Percentiles rank a stretch among this genome's conserved stretches.
phyloP scores from a whole-genome alignment of 2,113 vertebrate genomes.

The Elephas maximus region DNA sequence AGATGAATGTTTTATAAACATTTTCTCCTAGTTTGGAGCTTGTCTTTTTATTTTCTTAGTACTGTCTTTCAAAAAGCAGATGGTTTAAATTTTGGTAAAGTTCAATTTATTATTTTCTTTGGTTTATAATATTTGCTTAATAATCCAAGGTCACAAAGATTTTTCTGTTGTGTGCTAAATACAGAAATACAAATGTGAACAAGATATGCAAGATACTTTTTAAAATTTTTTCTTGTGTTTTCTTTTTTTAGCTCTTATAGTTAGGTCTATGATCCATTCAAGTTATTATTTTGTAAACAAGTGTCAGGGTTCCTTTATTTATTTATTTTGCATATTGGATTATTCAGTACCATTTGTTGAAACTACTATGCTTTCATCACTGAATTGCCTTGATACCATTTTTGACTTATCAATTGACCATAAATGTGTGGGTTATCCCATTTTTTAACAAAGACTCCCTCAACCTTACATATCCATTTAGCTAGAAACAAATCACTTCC shows the following conservation, averaged over 20 bases:
- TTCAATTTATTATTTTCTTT: constrained; percentile 20
- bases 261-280: constrained; percentile 1
- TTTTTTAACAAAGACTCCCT: constrained; percentile 44
- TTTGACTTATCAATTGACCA: not conserved
- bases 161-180: constrained; percentile 27
- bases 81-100: constrained; percentile 17
- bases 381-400: constrained; percentile 29
- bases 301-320: not conserved
- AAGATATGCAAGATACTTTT: not conserved
- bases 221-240: not conserved
- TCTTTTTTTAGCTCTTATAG: constrained; percentile 25
- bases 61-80: constrained; percentile 20
- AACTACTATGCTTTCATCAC: not conserved
- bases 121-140: constrained; percentile 22
- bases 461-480: not conserved
- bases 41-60: constrained; percentile 28
- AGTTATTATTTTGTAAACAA: constrained; percentile 43
- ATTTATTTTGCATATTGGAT: not conserved
- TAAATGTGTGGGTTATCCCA: not conserved
- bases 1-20: constrained; percentile 31
- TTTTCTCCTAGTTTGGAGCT: not conserved
- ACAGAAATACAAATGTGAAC: constrained; percentile 41
- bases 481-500: not conserved
- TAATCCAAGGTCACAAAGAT: not conserved
- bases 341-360: constrained; percentile 42